phyloP scores from a whole-genome alignment of 2,113 vertebrate species.

The Stigmatopora argus region DNA sequence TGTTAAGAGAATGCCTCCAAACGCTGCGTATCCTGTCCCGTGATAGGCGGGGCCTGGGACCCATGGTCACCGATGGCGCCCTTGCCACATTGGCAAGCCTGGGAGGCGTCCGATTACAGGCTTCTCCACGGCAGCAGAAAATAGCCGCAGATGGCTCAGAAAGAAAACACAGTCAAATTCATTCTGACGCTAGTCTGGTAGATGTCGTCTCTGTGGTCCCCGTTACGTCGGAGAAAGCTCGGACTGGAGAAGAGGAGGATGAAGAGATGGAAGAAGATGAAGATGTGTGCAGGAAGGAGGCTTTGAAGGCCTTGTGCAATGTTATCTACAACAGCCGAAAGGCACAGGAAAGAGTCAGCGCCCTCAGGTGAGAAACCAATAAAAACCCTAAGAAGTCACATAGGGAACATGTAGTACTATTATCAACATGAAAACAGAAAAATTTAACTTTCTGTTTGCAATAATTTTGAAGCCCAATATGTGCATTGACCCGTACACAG shows the following conservation, averaged over 20 bases:
- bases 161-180: not conserved
- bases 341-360: constrained; percentile 58
- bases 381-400: not conserved
- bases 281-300: constrained; percentile 55
- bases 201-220: not conserved
- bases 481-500: no score
- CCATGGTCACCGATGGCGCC: constrained; percentile 46
- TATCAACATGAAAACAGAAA: no score
- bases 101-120: constrained; percentile 40
- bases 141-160: not conserved
- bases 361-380: constrained; percentile 40
- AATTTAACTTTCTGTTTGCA: no score
- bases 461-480: no score
- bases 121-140: constrained; percentile 10
- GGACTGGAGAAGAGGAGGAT: constrained; percentile 17
- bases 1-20: constrained; percentile 44
- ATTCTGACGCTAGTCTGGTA: not conserved
- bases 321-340: constrained; percentile 61
- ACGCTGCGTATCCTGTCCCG: constrained; percentile 61
- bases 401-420: not conserved
- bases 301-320: constrained; percentile 60
- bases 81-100: constrained; percentile 49
- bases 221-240: not conserved
- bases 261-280: constrained; percentile 33
- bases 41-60: constrained; percentile 50